A percentile compares a stretch with the other conserved stretches of the same genome.
phyloP scores from a whole-genome alignment of 2,113 vertebrate species.

The Herpetotheres cachinnans region DNA sequence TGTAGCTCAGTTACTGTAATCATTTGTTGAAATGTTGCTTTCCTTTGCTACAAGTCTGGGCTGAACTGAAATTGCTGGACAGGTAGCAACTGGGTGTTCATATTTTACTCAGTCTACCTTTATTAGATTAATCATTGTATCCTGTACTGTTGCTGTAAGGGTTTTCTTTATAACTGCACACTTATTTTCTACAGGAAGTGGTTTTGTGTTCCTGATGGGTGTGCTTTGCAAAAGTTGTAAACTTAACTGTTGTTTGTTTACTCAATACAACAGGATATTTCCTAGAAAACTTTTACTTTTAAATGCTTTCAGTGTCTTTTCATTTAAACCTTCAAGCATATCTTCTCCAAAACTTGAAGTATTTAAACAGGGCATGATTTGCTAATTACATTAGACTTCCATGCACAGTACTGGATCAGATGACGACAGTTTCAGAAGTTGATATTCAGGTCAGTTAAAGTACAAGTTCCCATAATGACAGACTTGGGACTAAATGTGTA shows the following conservation, averaged over 20 bases:
- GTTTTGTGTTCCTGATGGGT: background rate
- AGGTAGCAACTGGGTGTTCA: background rate
- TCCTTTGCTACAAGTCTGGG: background rate
- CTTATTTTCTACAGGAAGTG: background rate
- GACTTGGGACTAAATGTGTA: background rate
- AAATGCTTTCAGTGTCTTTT: background rate
- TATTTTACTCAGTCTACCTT: background rate
- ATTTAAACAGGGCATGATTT: background rate
- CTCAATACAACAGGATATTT: background rate
- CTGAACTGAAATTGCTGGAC: background rate
- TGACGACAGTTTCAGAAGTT: background rate
- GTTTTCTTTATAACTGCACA: background rate
- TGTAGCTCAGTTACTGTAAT: background rate
- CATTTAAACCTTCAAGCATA: background rate
- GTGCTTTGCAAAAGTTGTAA: background rate
- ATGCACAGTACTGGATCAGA: background rate
- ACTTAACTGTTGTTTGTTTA: background rate
- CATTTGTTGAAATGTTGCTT: background rate
- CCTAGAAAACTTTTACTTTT: background rate
- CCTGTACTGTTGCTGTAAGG: fast-evolving
- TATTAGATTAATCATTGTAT: background rate
- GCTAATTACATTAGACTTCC: background rate
- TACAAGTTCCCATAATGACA: background rate
- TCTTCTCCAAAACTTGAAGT: background rate
- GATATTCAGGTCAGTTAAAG: background rate